These are phyloP conservation scores for Chydorus sphaericus DNA, from an alignment of 2,888 invertebrate genomes.

Conservation along the genomic window DNA sequence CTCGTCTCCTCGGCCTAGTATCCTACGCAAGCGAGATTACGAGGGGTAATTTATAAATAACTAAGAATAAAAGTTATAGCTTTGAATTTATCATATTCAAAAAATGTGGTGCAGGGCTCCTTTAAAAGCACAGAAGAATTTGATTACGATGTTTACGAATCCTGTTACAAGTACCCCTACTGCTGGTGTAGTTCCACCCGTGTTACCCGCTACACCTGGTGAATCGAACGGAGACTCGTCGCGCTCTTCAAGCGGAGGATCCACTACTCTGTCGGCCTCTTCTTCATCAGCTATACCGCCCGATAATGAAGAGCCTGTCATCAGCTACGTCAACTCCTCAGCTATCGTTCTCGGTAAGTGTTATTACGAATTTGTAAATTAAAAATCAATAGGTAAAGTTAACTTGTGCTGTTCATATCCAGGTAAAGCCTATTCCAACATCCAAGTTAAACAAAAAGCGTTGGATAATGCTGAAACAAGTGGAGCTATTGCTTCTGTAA, in stretches of 20 bases:
- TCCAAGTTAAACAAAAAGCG: constrained; percentile 13
- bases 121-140: constrained; percentile 47
- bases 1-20: constrained; percentile 61
- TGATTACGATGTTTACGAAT: constrained; percentile 28
- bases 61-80: constrained; percentile 2
- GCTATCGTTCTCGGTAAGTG: too few relatives aligned
- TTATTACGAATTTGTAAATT: too few relatives aligned
- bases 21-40: constrained; percentile 71
- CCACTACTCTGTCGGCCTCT: constrained; percentile 74
- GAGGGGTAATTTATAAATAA: constrained; percentile 42
- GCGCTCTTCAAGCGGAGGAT: constrained; percentile 41
- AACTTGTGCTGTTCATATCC: background rate
- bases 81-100: background rate
- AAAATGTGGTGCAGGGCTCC: constrained; percentile 26
- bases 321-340: too few relatives aligned
- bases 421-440: constrained; percentile 6
- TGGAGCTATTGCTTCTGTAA: constrained; percentile 16
- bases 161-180: background rate
- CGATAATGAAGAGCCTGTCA: constrained; percentile 31
- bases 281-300: constrained; percentile 60
- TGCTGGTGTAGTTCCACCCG: constrained; percentile 23
- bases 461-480: background rate
- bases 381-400: background rate
- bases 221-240: constrained; percentile 13
- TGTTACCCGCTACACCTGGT: constrained; percentile 15